A percentile compares a stretch with the other conserved stretches of the same genome.
Conservation (phyloP, 2,888 invertebrate genomes). For the Monochamus alternatus region DNA sequence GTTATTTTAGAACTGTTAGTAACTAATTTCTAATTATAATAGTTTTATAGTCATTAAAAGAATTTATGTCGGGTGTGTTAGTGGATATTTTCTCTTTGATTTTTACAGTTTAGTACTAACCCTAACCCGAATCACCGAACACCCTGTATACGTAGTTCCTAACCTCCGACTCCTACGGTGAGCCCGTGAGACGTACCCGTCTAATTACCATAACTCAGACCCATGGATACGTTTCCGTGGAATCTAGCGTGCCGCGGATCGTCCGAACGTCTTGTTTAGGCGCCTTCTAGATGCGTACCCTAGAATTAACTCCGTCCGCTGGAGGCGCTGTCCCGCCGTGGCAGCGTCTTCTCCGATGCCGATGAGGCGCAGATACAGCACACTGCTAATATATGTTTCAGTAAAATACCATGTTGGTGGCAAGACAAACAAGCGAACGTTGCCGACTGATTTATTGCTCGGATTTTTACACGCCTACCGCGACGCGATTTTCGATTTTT, state of each 20-base stretch:
- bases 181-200: conserved; percentile 11
- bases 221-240: conserved; percentile 53
- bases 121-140: background rate
- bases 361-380: conserved; percentile 57
- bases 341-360: conserved; percentile 50
- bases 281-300: conserved; percentile 65
- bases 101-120: too few species aligned
- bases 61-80: too few species aligned
- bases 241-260: conserved; percentile 57
- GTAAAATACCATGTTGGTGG: conserved; percentile 65
- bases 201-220: conserved; percentile 48
- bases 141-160: background rate
- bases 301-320: conserved; percentile 64
- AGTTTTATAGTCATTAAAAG: too few species aligned
- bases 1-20: too few species aligned
- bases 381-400: conserved; percentile 62
- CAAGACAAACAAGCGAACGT: conserved; percentile 47
- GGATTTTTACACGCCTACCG: conserved; percentile 53
- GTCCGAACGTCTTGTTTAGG: conserved; percentile 67
- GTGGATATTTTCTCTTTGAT: too few species aligned
- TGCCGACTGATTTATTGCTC: conserved; percentile 56
- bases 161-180: background rate
- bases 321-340: conserved; percentile 65
- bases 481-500: conserved; percentile 33
- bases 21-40: too few species aligned